These are phyloP conservation scores for Synchiropus splendidus DNA, from an alignment of 2,113 vertebrate genomes.

Conservation along the genomic window DNA sequence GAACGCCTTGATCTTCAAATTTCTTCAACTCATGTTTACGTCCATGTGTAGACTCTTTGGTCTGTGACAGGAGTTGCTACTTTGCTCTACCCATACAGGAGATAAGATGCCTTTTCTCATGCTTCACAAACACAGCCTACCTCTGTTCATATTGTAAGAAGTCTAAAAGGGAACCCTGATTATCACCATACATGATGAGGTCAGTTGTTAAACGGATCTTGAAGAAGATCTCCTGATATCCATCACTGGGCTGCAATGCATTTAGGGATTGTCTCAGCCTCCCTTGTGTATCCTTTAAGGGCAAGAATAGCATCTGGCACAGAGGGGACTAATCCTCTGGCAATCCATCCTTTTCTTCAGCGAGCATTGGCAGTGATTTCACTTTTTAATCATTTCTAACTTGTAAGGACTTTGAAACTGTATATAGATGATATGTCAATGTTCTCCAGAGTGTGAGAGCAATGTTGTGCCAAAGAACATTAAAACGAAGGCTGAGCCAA, in stretches of 20 bases:
- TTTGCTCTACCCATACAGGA: background rate
- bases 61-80: constrained; percentile 16
- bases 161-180: background rate
- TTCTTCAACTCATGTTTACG: constrained; percentile 35
- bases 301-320: constrained; percentile 52
- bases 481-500: constrained; percentile 38
- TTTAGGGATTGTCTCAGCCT: constrained; percentile 34
- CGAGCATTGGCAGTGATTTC: constrained; percentile 41
- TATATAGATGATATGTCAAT: constrained; percentile 53
- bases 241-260: constrained; percentile 29
- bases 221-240: constrained; percentile 17
- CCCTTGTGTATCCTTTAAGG: constrained; percentile 32
- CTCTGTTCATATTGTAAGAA: background rate
- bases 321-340: constrained; percentile 40
- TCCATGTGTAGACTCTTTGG: constrained; percentile 22
- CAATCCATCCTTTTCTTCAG: constrained; percentile 39
- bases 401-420: constrained; percentile 52
- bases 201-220: constrained; percentile 10
- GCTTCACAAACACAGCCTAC: background rate
- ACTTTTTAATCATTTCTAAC: constrained; percentile 49
- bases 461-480: constrained; percentile 33
- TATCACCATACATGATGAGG: background rate
- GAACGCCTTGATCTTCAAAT: constrained; percentile 51
- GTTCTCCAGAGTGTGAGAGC: constrained; percentile 22
- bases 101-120: no score